Conservation (phyloP, 2,113 vertebrate species). For the Apodemus sylvaticus region DNA sequence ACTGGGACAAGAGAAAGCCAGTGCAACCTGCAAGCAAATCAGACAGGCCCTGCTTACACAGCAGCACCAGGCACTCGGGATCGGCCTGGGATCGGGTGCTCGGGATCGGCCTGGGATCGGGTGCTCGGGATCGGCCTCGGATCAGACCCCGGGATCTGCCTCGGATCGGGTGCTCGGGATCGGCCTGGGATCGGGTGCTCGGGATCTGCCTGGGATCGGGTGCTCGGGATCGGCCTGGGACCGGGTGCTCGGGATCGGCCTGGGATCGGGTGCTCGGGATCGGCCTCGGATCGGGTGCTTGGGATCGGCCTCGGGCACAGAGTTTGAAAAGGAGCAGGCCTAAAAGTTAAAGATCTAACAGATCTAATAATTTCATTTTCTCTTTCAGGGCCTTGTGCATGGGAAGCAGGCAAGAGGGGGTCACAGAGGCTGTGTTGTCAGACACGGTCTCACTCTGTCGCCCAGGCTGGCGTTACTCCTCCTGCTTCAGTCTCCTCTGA, state of each 20-base stretch:
- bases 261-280: no score
- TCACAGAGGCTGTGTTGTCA: background rate
- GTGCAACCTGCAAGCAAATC: slow-evolving; percentile 87
- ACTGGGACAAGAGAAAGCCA: slow-evolving; percentile 90
- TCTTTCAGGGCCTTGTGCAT: background rate
- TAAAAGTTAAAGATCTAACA: rapidly evolving
- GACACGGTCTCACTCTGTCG: background rate
- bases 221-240: no score
- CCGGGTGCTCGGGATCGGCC: rapidly evolving
- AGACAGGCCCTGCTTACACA: background rate
- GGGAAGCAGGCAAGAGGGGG: background rate
- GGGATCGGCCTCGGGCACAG: no score
- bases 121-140: no score
- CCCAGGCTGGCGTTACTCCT: background rate
- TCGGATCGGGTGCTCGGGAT: no score
- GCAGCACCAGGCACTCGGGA: background rate
- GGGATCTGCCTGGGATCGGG: no score
- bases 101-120: rapidly evolving
- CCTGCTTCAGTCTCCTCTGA: background rate
- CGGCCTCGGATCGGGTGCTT: no score
- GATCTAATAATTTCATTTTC: background rate
- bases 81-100: no score
- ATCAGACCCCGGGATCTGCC: no score
- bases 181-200: no score
- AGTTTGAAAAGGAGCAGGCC: background rate